A percentile compares a stretch with the other conserved stretches of the same genome.
phyloP scores from a whole-genome alignment of 1,140 invertebrate genomes.

The Copidosoma floridanum region DNA sequence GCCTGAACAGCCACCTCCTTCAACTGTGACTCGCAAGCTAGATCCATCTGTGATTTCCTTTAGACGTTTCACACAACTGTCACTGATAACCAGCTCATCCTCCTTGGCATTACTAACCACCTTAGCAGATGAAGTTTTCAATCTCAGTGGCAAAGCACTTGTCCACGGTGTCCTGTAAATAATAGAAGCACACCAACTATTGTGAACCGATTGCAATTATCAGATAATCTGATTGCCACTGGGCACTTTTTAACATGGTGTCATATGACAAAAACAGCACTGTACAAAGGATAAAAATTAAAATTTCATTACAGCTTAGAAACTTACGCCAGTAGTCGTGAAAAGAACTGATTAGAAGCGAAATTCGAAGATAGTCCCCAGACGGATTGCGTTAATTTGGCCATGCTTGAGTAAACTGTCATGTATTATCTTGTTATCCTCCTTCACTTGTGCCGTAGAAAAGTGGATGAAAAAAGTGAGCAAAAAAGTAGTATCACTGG shows the following conservation, averaged over 20 bases:
- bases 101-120: constrained; percentile 25
- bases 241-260: too few relatives aligned
- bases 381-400: constrained; percentile 47
- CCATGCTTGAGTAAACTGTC: constrained; percentile 36
- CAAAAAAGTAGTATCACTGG: too few relatives aligned
- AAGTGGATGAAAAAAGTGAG: too few relatives aligned
- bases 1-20: constrained; percentile 98
- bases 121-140: constrained; percentile 37
- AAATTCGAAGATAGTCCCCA: constrained; percentile 55
- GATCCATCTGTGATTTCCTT: constrained; percentile 70
- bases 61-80: constrained; percentile 73
- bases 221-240: too few relatives aligned
- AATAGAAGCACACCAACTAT: too few relatives aligned
- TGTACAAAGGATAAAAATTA: too few relatives aligned
- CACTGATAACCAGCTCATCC: constrained; percentile 63
- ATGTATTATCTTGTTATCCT: too few relatives aligned
- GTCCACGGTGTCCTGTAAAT: constrained; percentile 49
- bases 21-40: constrained; percentile 78
- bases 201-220: too few relatives aligned
- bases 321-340: constrained; percentile 51
- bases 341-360: constrained; percentile 53
- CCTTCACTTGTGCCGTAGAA: too few relatives aligned
- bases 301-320: too few relatives aligned
- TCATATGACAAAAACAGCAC: too few relatives aligned
- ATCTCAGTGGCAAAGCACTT: constrained; percentile 27